Evolutionary conservation across 2,888 invertebrate genomes (phyloP).

Genomic region (Spisula solida): DNA sequence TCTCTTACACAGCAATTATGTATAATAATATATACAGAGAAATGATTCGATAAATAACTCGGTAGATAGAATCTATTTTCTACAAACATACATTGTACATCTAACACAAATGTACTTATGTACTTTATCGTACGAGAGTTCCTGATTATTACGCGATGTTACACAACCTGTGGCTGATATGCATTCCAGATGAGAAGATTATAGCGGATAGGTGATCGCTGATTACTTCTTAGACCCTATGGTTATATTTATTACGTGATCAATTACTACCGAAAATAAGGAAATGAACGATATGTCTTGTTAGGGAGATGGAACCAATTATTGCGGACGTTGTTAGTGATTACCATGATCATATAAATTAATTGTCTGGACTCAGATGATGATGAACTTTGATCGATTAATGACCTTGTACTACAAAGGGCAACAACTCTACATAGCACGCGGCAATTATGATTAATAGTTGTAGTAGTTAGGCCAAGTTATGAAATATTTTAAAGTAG

Average conservation of each 20-base stretch:
- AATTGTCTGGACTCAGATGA: neutral
- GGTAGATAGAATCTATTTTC: neutral
- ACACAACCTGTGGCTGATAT: slow-evolving; percentile 13
- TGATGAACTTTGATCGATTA: neutral
- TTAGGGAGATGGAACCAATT: neutral
- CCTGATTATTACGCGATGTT: neutral
- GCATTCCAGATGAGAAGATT: neutral
- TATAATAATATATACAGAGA: neutral
- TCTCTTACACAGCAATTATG: neutral
- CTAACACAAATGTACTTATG: neutral
- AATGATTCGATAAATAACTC: neutral
- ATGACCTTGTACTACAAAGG: neutral
- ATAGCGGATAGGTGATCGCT: neutral
- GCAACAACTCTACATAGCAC: neutral
- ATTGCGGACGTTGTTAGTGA: neutral
- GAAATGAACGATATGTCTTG: neutral
- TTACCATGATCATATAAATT: neutral
- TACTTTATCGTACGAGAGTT: too few species aligned
- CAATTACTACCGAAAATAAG: slow-evolving; percentile 1
- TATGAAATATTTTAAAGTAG: neutral
- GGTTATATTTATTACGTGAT: slow-evolving; percentile 18
- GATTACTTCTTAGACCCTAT: neutral
- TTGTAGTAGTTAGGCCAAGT: neutral
- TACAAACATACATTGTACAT: neutral
- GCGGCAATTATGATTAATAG: too few species aligned